Conservation (phyloP, 2,797 vertebrate genomes). For the Syngnathus rostellatus region DNA sequence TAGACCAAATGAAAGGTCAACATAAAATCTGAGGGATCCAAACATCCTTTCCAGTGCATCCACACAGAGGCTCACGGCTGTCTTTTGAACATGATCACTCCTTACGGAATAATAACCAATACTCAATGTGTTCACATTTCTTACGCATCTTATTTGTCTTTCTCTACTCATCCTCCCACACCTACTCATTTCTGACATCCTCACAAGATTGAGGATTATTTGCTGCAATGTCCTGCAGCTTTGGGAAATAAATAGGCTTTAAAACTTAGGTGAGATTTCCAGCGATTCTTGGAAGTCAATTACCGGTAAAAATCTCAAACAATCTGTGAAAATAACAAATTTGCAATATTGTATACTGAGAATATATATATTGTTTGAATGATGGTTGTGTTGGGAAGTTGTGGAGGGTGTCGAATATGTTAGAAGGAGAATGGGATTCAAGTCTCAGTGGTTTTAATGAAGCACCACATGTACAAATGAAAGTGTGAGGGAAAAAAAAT, state of each 20-base stretch:
- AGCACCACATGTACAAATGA: background rate
- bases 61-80: background rate
- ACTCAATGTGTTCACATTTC: constrained; percentile 18
- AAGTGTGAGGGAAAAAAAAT: background rate
- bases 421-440: background rate
- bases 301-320: no score
- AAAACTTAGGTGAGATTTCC: constrained; percentile 1
- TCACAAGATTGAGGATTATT: background rate
- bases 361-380: no score
- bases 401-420: background rate
- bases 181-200: constrained; percentile 6
- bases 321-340: no score
- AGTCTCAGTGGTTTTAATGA: background rate
- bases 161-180: constrained; percentile 7
- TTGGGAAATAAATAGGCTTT: constrained; percentile 8
- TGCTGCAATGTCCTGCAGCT: constrained; percentile 2
- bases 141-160: constrained; percentile 27
- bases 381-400: background rate
- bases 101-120: constrained; percentile 27
- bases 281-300: background rate
- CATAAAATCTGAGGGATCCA: constrained; percentile 25
- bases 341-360: no score
- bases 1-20: constrained; percentile 13
- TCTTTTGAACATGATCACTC: constrained; percentile 21
- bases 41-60: constrained; percentile 26